A percentile compares a stretch with the other conserved stretches of the same genome.
These are phyloP conservation scores for Rhagonycha fulva DNA, from an alignment of 2,888 invertebrate genomes.

Conservation along the genomic window DNA sequence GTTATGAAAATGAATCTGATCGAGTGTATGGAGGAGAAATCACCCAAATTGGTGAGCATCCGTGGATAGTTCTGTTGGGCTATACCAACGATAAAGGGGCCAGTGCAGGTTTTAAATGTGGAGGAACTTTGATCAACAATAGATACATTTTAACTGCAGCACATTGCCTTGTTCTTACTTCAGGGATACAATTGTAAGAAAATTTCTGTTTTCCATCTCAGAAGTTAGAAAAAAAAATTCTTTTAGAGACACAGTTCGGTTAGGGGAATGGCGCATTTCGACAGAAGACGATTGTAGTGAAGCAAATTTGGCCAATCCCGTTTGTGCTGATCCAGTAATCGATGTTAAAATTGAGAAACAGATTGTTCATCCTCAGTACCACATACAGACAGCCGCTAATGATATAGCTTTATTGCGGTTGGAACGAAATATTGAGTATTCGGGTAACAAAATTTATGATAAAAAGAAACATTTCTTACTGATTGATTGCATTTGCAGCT, in stretches of 20 bases:
- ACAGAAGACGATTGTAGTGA: not conserved
- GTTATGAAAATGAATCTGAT: not conserved
- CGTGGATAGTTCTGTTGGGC: slow-evolving; percentile 41
- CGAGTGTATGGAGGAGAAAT: slow-evolving; percentile 23
- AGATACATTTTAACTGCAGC: slow-evolving; percentile 75
- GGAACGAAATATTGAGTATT: slow-evolving; percentile 51
- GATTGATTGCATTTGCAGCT: slow-evolving; percentile 39
- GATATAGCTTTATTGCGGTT: slow-evolving; percentile 58
- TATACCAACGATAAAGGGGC: slow-evolving; percentile 42
- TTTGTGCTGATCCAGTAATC: slow-evolving; percentile 50
- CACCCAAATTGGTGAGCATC: not conserved
- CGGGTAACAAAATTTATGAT: slow-evolving; percentile 47
- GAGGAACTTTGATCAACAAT: slow-evolving; percentile 67
- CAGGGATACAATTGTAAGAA: slow-evolving; percentile 13
- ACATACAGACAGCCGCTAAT: slow-evolving; percentile 44
- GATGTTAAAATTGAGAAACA: slow-evolving; percentile 50
- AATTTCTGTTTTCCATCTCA: not conserved
- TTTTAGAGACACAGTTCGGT: not conserved
- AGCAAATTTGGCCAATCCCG: slow-evolving; percentile 33
- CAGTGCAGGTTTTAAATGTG: not conserved
- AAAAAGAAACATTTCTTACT: not conserved
- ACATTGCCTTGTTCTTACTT: slow-evolving; percentile 64
- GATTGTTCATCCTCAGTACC: slow-evolving; percentile 49
- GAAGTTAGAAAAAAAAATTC: not conserved
- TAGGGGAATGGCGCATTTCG: not conserved